Evolutionary conservation across 2,797 vertebrate genomes (phyloP).

Genomic region (Valencia hispanica): DNA sequence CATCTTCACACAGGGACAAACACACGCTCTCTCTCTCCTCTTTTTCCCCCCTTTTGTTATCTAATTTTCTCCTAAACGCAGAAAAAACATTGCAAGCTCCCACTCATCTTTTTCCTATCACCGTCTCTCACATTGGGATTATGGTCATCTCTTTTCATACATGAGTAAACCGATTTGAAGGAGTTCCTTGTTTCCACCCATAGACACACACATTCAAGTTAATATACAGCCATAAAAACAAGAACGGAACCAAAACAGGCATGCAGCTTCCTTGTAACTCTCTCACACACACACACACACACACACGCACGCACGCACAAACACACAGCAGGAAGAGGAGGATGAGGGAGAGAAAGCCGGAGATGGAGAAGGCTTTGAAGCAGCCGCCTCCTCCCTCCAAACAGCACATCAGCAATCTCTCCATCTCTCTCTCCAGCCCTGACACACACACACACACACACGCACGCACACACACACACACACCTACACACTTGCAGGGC

Average conservation of each 20-base stretch:
- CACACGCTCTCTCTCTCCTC: not conserved
- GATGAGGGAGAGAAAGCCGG: constrained; percentile 52
- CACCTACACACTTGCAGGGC: constrained; percentile 12
- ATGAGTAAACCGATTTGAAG: constrained; percentile 29
- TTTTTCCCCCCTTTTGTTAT: constrained; percentile 37
- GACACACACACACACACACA: constrained; percentile 35
- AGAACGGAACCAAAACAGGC: constrained; percentile 47
- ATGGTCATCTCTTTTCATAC: constrained; percentile 51
- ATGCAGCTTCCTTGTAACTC: constrained; percentile 33
- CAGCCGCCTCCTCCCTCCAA: constrained; percentile 50
- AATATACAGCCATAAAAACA: constrained; percentile 22
- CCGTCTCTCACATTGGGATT: constrained; percentile 50
- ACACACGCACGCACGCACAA: constrained; percentile 20
- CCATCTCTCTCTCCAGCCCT: constrained; percentile 11
- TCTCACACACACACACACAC: not conserved
- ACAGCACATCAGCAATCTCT: constrained; percentile 54
- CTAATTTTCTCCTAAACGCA: constrained; percentile 53
- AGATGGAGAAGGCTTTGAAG: constrained; percentile 63
- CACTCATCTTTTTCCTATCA: constrained; percentile 37
- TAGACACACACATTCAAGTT: constrained; percentile 15
- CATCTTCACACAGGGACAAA: constrained; percentile 29
- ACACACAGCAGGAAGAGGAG: constrained; percentile 45
- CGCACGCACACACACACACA: constrained; percentile 9
- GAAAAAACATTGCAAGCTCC: constrained; percentile 24
- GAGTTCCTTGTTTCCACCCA: not conserved